These are phyloP conservation scores for Petroica traversi DNA, from an alignment of 2,113 vertebrate species.

Conservation along the genomic window DNA sequence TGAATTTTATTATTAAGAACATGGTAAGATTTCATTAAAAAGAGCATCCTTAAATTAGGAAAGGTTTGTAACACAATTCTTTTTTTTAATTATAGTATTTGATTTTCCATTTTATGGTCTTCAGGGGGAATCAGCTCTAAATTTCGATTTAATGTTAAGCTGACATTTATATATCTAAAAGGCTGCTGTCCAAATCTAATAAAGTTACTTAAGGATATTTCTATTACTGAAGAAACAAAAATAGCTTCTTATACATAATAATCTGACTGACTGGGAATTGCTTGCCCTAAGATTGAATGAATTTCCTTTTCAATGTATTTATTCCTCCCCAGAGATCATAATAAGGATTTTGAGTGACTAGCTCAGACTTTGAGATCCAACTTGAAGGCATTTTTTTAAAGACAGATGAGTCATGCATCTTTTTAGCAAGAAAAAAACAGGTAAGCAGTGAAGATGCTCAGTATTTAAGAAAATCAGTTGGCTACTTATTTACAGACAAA, in stretches of 20 bases:
- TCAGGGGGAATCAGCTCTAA: neutral
- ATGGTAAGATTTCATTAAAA: neutral
- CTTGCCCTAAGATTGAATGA: neutral
- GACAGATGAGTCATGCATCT: neutral
- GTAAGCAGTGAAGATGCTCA: neutral
- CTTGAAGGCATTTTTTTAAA: neutral
- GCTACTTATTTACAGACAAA: neutral
- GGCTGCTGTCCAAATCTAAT: neutral
- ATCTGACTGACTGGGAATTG: neutral
- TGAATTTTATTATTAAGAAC: neutral
- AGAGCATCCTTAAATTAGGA: neutral
- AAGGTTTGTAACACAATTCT: neutral
- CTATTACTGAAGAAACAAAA: neutral
- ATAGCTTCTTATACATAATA: neutral
- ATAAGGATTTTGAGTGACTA: neutral
- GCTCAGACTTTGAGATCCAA: neutral
- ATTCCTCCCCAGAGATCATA: neutral
- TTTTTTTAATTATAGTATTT: rapidly evolving
- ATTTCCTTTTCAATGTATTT: neutral
- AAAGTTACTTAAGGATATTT: neutral
- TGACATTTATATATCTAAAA: neutral
- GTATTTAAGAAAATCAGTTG: neutral
- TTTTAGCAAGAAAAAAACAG: neutral
- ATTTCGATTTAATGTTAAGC: neutral
- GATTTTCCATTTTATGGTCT: neutral